Conservation (phyloP, 2,888 invertebrate species). For the Baronia brevicornis region DNA sequence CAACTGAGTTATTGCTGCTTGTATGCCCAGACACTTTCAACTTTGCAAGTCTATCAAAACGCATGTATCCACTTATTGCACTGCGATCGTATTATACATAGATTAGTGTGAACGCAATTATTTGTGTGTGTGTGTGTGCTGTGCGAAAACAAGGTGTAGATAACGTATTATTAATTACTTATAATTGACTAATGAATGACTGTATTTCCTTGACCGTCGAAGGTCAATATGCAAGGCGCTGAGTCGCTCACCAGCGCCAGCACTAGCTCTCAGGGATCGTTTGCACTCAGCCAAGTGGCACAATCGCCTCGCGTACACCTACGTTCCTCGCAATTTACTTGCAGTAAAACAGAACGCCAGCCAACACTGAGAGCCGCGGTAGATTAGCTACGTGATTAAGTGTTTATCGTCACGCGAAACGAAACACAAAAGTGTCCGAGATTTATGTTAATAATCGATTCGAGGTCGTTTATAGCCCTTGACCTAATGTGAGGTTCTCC, state of each 20-base stretch:
- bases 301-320: conserved; percentile 8
- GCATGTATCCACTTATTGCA: no score
- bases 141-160: conserved; percentile 48
- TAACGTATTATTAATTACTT: conserved; percentile 48
- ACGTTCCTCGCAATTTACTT: background rate
- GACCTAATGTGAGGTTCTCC: conserved; percentile 51
- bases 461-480: conserved; percentile 50
- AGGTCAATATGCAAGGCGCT: conserved; percentile 56
- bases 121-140: conserved; percentile 31
- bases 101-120: conserved; percentile 14
- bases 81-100: conserved; percentile 9
- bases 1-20: no score
- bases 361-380: background rate
- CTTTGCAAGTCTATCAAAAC: no score
- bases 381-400: conserved; percentile 26
- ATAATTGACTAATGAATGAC: conserved; percentile 51
- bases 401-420: conserved; percentile 42
- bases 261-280: conserved; percentile 35
- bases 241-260: conserved; percentile 50
- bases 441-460: conserved; percentile 39
- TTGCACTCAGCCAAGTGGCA: conserved; percentile 35
- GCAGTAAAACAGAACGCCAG: background rate
- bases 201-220: conserved; percentile 67
- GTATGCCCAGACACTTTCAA: no score
- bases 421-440: conserved; percentile 32